A percentile compares a stretch with the other conserved stretches of the same genome.
These are phyloP conservation scores for Athripsodes cinereus DNA, from an alignment of 2,888 invertebrate species.

Conservation along the genomic window DNA sequence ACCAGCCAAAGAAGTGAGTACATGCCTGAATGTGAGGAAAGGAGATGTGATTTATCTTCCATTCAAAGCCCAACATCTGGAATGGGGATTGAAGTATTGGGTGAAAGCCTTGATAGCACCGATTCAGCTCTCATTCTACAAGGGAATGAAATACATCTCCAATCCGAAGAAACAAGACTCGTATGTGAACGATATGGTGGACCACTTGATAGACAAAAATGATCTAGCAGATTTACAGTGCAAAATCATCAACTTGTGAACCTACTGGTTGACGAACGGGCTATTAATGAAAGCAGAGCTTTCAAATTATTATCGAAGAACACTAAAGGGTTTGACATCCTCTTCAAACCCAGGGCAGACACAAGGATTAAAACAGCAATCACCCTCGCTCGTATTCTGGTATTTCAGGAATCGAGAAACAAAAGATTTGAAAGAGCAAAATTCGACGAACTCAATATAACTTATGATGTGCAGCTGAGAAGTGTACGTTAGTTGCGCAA, in stretches of 20 bases:
- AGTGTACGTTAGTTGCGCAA: no score
- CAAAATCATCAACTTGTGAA: constrained; percentile 1
- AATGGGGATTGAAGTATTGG: no score
- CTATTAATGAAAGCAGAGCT: constrained; percentile 16
- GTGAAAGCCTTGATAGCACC: constrained; percentile 3
- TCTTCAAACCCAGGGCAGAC: constrained; percentile 1
- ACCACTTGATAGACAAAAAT: constrained; percentile 2
- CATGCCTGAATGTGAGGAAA: constrained; percentile 8
- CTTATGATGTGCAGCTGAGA: no score
- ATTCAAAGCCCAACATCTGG: constrained; percentile 10
- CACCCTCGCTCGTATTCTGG: constrained; percentile 25
- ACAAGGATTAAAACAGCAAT: constrained; percentile 15
- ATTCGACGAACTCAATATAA: background rate
- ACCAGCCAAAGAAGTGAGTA: background rate
- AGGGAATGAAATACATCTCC: constrained; percentile 4
- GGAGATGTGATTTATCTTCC: constrained; percentile 11
- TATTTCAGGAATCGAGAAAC: constrained; percentile 22
- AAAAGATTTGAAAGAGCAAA: constrained; percentile 17
- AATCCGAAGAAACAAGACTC: background rate
- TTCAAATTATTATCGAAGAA: constrained; percentile 7
- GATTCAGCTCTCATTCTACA: constrained; percentile 4
- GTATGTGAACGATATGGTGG: background rate
- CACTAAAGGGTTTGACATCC: background rate
- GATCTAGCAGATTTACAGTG: background rate
- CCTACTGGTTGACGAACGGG: constrained; percentile 6